Evolutionary conservation across 2,888 invertebrate genomes (phyloP).

Genomic region (Nematopogon swammerdamellus): DNA sequence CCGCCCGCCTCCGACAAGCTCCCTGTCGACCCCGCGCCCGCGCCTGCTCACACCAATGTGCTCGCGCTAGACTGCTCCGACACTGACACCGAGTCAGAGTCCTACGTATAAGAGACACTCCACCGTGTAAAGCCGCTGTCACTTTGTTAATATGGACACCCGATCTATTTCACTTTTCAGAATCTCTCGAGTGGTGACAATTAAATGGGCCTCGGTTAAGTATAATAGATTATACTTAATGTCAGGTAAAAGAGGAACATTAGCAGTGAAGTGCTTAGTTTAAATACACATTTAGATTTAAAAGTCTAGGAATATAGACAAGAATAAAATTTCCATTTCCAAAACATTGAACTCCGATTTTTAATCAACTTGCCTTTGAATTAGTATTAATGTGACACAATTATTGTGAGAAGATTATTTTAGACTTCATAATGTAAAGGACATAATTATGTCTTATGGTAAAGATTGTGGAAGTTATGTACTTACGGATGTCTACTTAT

Average conservation of each 20-base stretch:
- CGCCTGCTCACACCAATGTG: constrained; percentile 29
- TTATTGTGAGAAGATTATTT: too few relatives aligned
- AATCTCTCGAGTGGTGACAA: background rate
- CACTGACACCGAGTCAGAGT: constrained; percentile 51
- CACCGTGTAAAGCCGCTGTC: too few relatives aligned
- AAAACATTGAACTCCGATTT: too few relatives aligned
- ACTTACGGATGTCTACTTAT: too few relatives aligned
- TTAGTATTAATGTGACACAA: too few relatives aligned
- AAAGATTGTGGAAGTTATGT: too few relatives aligned
- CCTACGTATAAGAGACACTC: constrained; percentile 29
- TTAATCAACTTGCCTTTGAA: too few relatives aligned
- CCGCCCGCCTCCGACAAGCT: constrained; percentile 30
- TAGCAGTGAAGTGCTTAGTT: background rate
- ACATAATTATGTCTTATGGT: too few relatives aligned
- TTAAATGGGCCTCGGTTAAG: background rate
- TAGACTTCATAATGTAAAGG: too few relatives aligned
- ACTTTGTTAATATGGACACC: background rate
- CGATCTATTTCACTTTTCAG: background rate
- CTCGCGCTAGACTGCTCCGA: constrained; percentile 44
- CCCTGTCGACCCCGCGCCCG: constrained; percentile 11
- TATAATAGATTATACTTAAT: constrained; percentile 17
- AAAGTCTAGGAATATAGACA: too few relatives aligned
- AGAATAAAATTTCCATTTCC: background rate
- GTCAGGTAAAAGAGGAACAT: background rate
- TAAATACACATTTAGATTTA: background rate